Evolutionary conservation across 2,888 invertebrate species (phyloP), one percentile per base, ranked within the genome.

Genomic region (Metallyticus violacea): DNA sequence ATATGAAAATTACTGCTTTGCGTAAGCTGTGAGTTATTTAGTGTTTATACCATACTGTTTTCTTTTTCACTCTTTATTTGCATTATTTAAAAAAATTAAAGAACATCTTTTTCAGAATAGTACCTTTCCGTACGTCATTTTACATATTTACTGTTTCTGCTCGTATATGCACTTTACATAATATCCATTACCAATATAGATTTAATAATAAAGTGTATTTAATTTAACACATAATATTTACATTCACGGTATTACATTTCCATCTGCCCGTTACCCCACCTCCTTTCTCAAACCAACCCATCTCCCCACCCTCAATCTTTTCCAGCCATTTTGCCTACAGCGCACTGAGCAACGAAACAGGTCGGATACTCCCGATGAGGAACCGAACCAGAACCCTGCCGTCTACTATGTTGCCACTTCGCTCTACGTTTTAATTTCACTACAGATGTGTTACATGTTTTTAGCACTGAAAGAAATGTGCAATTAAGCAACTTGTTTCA

Each of bases 301-400:
- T 15, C 15, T 62, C 40, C 40, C 40, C 40, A 15, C 40, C 40
- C 40, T 9, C 15, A 62, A 62, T 76, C 25, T 9, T 76, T 76
- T 83, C 77, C 77, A 83, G 29, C 77, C 77, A 77, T 77, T 77
- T 77, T 83, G 83, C 77, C 40, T 29, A 28, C 77, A 83, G 77
- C 77, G 83, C 83, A 28, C 26, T 26, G 29, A 7, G 28, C 28
- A 15, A 77, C 77, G 83, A 77, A 83, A 62, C 77, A 83, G 77
- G 83, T 83, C 83, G 83, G 77, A 83, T 62, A 77, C 77, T 25
- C 83, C 83, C 83, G 83, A 83, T 15, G 77, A 25, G 77, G 83
- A 83, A 83, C 77, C 83, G 77, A 77, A 77, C n/a, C 77, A 82
- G 26, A 82, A 76, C 26, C 25, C 62, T 77, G 77, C 77, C 9